Evolutionary conservation across 2,113 vertebrate species (phyloP), one percentile per base, ranked within the genome.

Genomic region (Solea solea): DNA sequence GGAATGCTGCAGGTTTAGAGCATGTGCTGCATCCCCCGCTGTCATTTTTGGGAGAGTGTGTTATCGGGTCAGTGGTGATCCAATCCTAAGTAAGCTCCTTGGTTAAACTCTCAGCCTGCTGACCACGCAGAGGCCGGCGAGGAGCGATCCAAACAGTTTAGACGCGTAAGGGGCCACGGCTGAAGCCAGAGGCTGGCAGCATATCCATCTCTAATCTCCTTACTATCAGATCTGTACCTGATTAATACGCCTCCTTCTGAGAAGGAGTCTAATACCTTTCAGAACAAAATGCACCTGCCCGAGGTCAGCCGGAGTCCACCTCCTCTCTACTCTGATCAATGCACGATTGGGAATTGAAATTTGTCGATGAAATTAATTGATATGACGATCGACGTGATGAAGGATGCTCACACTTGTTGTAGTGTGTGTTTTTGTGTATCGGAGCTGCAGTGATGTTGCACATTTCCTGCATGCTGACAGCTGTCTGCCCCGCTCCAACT

Each of bases 181-280:
- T 75, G 86, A 81, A 77, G 83, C 85, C 83, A 70, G 58, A 65
- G 69, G 64, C 80, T 82, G 85, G 69, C 64, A 86, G 83, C 68
- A 68, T 86, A 88, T 88, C 89, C 78, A 85, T 78, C 82, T 65
- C 81, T 93, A 93, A 93, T 93, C 92, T 92, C 83, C 89, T 93
- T 93, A 93, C 84, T 74, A 86, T 87, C 88, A 91, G 91, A 92
- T 90, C 87, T 91, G 86, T 83, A 89, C 85, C 89, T 90, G 88
- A 91, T 92, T 91, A 91, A 88, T 87, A 85, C 79, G 84, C 61
- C 69, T 79, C 79, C 84, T 89, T 91, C 85, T 88, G 81, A 87
- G 88, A 84, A 87, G 80, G 53, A 63, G 79, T 79, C 77, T 83
- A 88, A 87, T 86, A 86, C 83, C 81, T 85, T 77, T 82, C 76